Conservation (phyloP, 2,888 invertebrate species). For the Eledona agricola region DNA sequence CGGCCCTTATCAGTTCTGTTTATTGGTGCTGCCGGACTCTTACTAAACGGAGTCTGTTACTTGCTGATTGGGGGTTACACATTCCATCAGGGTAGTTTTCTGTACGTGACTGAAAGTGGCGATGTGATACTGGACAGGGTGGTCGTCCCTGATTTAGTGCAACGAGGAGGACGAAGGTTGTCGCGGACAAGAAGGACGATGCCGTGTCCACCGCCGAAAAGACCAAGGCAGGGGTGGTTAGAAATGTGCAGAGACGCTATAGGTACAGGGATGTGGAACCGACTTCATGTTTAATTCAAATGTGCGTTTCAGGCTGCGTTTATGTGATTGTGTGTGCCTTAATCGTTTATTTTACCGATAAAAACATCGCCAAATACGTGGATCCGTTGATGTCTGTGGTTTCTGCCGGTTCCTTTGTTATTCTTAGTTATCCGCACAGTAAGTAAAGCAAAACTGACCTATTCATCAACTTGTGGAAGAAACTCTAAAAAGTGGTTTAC, state of each 20-base stretch:
- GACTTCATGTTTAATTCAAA: constrained; percentile 16
- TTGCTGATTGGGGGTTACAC: constrained; percentile 84
- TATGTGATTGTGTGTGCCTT: constrained; percentile 77
- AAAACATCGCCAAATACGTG: constrained; percentile 72
- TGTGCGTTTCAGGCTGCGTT: constrained; percentile 69
- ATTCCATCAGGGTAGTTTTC: constrained; percentile 75
- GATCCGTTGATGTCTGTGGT: constrained; percentile 81
- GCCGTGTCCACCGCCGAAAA: constrained; percentile 49
- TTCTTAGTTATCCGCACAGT: constrained; percentile 85
- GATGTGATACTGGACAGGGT: constrained; percentile 71
- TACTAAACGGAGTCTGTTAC: constrained; percentile 81
- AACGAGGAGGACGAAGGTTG: constrained; percentile 62
- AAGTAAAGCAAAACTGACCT: constrained; percentile 57
- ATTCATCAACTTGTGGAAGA: constrained; percentile 1
- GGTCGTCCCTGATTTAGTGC: constrained; percentile 58
- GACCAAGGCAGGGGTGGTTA: constrained; percentile 67
- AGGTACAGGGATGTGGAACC: constrained; percentile 56
- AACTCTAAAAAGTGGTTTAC: constrained; percentile 1
- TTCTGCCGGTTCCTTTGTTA: constrained; percentile 75
- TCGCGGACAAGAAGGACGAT: constrained; percentile 61
- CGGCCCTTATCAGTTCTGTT: constrained; percentile 78
- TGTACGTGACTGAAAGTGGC: constrained; percentile 71
- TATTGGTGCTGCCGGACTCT: constrained; percentile 74
- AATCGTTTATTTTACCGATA: constrained; percentile 68
- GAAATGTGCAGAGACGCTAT: constrained; percentile 72